Evolutionary conservation across 2,888 invertebrate species (phyloP).

Genomic region (Ectobius pallidus): DNA sequence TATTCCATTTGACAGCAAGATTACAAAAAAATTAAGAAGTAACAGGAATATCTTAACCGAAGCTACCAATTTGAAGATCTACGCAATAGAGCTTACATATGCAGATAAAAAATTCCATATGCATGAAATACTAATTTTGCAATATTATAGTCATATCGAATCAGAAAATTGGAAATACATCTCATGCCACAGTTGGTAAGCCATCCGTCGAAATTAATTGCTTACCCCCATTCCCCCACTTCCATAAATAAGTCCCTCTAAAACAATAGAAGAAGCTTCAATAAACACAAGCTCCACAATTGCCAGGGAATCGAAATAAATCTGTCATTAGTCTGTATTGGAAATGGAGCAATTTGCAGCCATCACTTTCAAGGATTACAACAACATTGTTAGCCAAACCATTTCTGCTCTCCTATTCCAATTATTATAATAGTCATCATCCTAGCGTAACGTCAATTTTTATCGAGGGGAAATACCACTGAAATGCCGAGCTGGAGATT

Average conservation of each 20-base stretch:
- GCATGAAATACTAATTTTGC: too few relatives aligned
- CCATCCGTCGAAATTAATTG: too few relatives aligned
- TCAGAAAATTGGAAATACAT: too few relatives aligned
- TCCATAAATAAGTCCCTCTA: background rate
- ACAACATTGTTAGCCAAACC: background rate
- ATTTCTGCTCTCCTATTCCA: background rate
- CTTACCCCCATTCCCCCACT: too few relatives aligned
- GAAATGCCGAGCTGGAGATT: background rate
- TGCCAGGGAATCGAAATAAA: background rate
- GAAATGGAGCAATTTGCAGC: background rate
- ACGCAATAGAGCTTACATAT: too few relatives aligned
- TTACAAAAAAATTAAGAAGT: too few relatives aligned
- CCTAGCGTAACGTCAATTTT: background rate
- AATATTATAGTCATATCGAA: too few relatives aligned
- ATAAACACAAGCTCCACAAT: background rate
- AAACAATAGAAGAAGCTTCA: background rate
- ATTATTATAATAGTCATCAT: conserved; percentile 11
- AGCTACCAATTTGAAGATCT: too few relatives aligned
- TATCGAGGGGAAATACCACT: background rate
- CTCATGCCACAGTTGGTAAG: too few relatives aligned
- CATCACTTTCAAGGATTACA: conserved; percentile 13
- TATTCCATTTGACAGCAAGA: too few relatives aligned
- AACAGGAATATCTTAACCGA: too few relatives aligned
- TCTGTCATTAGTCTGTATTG: background rate
- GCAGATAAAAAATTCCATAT: too few relatives aligned